Evolutionary conservation across 2,797 vertebrate species (phyloP), one percentile per base, ranked within the genome.

Genomic region (Sandelia bainsii): DNA sequence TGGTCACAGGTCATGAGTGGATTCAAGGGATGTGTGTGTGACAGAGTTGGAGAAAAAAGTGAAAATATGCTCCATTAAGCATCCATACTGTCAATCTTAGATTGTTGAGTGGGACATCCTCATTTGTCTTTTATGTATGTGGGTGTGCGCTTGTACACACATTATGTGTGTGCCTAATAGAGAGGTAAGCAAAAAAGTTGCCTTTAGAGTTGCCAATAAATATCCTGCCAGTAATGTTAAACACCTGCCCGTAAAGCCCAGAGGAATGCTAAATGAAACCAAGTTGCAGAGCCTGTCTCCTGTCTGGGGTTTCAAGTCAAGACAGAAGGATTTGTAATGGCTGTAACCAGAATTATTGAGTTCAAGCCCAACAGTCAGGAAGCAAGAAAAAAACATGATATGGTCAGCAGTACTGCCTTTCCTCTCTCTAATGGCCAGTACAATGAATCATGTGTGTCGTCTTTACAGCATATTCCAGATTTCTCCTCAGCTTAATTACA

Each of bases 231-330:
- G 88, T 95, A 95, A 95, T 95, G 93, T 93, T 90, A 94, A 95
- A 94, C 95, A 95, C 94, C 95, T 94, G 94, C 93, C 92, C 91
- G 76, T 95, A 95, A 95, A 95, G 88, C 90, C 89, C 87, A 77
- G 83, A 92, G 94, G 95, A 95, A 95, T 94, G 94, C 93, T 94
- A 92, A 94, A 95, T 93, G 92, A 95, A 93, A 94, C 91, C 92
- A 92, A 93, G 90, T 90, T 92, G 87, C 90, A 91, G 87, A 32
- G 87, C 78, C 92, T 89, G 92, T 93, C 92, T 93, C 92, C 92
- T 91, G 93, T 93, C 93, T 94, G 91, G 86, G 91, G 82, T 93
- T 92, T 93, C 92, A 89, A 90, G 92, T 93, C 86, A 93, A 93
- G 93, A 93, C 92, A 91, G 92, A 88, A 91, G 93, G 91, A 92